Conservation (phyloP, 2,888 invertebrate genomes). For the Ceraclea dissimilis region DNA sequence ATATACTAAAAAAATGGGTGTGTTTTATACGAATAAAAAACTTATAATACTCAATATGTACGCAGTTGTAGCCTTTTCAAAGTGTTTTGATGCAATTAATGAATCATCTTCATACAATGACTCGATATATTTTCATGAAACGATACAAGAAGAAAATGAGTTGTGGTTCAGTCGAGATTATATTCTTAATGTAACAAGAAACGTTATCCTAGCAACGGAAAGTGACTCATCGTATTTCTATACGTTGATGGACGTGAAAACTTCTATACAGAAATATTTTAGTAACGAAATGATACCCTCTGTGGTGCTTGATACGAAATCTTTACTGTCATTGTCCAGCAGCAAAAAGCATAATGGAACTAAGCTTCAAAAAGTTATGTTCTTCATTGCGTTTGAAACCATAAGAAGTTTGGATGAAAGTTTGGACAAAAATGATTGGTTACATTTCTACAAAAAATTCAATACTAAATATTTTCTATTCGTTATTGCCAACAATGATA, state of each 20-base stretch:
- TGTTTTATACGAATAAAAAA: no score
- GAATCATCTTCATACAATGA: no score
- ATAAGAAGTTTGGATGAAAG: slow-evolving; percentile 5
- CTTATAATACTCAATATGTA: no score
- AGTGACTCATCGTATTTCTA: neutral
- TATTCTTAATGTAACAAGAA: neutral
- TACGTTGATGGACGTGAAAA: neutral
- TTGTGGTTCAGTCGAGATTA: neutral
- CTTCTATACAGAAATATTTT: neutral
- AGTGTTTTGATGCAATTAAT: no score
- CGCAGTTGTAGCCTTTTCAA: no score
- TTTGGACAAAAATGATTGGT: neutral
- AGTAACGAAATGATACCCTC: neutral
- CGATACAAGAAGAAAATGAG: neutral
- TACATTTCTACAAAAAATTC: neutral
- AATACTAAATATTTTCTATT: neutral
- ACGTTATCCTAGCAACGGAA: neutral
- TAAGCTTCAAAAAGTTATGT: slow-evolving; percentile 4
- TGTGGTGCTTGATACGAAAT: neutral
- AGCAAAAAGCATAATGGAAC: no score
- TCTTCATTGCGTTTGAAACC: slow-evolving; percentile 12
- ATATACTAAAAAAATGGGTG: no score
- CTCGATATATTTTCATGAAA: no score
- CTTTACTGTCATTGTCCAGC: neutral
- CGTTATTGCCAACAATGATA: neutral